A percentile compares a stretch with the other conserved stretches of the same genome.
phyloP scores from a whole-genome alignment of 2,113 vertebrate species.

The Neogale vison region DNA sequence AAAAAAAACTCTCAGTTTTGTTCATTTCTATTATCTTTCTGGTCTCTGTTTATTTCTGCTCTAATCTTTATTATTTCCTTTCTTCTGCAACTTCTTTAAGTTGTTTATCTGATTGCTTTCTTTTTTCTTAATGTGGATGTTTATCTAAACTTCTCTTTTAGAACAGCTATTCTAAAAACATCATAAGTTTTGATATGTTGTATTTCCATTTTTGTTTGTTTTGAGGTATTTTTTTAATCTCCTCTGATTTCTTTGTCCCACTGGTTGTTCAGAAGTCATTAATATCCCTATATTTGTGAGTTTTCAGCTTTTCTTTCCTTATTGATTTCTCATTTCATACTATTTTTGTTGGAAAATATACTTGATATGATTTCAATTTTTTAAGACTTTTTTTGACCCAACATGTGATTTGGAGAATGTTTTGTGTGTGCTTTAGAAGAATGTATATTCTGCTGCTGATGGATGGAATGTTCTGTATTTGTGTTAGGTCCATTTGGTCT shows the following conservation, averaged over 20 bases:
- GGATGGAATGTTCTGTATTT: background rate
- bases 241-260: background rate
- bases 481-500: background rate
- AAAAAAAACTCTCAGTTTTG: background rate
- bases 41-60: background rate
- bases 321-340: background rate
- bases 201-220: background rate
- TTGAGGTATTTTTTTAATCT: background rate
- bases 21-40: background rate
- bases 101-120: background rate
- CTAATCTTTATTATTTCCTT: background rate
- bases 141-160: background rate
- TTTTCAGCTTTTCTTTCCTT: background rate
- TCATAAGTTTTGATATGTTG: background rate
- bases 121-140: background rate
- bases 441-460: background rate
- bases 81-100: background rate
- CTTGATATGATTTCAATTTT: background rate
- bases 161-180: background rate
- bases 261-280: background rate
- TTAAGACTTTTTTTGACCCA: background rate
- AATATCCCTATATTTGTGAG: background rate
- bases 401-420: background rate
- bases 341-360: background rate
- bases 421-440: background rate